Conservation (phyloP, 1,140 invertebrate genomes). For the Hyles euphorbiae region DNA sequence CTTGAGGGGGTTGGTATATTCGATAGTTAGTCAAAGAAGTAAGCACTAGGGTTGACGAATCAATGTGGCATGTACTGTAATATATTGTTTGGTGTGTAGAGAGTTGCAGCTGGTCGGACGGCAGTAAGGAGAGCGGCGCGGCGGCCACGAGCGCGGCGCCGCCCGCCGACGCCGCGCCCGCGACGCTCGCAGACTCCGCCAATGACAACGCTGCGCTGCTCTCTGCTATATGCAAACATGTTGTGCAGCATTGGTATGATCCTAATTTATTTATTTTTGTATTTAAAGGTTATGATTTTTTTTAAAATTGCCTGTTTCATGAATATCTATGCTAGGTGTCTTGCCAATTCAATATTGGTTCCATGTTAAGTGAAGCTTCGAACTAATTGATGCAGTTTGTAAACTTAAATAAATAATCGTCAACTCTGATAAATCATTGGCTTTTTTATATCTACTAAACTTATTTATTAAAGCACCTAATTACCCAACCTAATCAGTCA, state of each 20-base stretch:
- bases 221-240: slow-evolving; percentile 61
- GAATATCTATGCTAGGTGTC: too few relatives aligned
- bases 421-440: too few relatives aligned
- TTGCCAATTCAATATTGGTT: too few relatives aligned
- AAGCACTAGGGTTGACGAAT: too few relatives aligned
- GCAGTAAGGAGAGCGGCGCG: slow-evolving; percentile 53
- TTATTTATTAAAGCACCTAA: too few relatives aligned
- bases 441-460: too few relatives aligned
- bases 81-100: slow-evolving; percentile 26
- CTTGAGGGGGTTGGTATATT: too few relatives aligned
- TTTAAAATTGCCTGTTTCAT: neutral
- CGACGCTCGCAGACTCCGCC: slow-evolving; percentile 39
- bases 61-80: neutral
- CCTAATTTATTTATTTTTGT: neutral
- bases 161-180: slow-evolving; percentile 21
- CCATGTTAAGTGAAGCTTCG: too few relatives aligned
- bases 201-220: slow-evolving; percentile 60
- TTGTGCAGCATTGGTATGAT: slow-evolving; percentile 59
- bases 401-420: too few relatives aligned
- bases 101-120: slow-evolving; percentile 69
- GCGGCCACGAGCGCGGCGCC: slow-evolving; percentile 16
- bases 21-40: too few relatives aligned
- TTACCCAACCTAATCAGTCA: too few relatives aligned
- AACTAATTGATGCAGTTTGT: too few relatives aligned
- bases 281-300: neutral